Evolutionary conservation across 2,888 invertebrate genomes (phyloP).

Genomic region (Pachydiplax longipennis): DNA sequence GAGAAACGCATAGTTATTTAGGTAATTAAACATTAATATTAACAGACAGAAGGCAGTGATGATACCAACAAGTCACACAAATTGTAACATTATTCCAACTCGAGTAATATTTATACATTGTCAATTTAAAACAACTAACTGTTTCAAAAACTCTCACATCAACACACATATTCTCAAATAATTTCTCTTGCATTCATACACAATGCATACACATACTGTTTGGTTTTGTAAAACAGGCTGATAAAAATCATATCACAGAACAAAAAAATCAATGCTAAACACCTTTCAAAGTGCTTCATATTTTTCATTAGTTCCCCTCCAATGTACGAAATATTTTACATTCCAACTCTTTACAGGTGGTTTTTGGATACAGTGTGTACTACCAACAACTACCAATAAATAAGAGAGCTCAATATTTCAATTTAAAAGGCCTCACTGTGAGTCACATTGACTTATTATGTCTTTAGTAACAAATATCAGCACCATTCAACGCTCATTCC

Average conservation of each 20-base stretch:
- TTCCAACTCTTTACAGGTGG: constrained; percentile 5
- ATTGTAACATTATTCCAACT: constrained; percentile 33
- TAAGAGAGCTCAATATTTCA: constrained; percentile 32
- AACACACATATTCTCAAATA: constrained; percentile 13
- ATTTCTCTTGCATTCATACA: constrained; percentile 39
- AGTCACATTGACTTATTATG: constrained; percentile 22
- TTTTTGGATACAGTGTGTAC: constrained; percentile 4
- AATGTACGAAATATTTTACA: constrained; percentile 4
- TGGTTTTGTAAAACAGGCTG: constrained; percentile 41
- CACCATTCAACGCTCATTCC: constrained; percentile 33
- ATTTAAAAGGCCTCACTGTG: constrained; percentile 42
- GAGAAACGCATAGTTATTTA: neutral
- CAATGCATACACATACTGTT: constrained; percentile 41
- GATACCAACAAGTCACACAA: constrained; percentile 38
- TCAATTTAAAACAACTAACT: constrained; percentile 40
- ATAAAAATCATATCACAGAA: constrained; percentile 44
- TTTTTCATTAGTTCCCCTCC: constrained; percentile 11
- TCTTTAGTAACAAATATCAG: constrained; percentile 31
- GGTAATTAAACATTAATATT: constrained; percentile 15
- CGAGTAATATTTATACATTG: constrained; percentile 9
- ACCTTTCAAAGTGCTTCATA: constrained; percentile 9
- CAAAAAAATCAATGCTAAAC: constrained; percentile 43
- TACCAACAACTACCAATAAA: constrained; percentile 2
- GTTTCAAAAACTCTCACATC: constrained; percentile 29
- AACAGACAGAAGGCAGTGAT: constrained; percentile 41